Evolutionary conservation across 2,113 vertebrate genomes (phyloP), one percentile per base, ranked within the genome.

Genomic region (Seriola aureovittata): DNA sequence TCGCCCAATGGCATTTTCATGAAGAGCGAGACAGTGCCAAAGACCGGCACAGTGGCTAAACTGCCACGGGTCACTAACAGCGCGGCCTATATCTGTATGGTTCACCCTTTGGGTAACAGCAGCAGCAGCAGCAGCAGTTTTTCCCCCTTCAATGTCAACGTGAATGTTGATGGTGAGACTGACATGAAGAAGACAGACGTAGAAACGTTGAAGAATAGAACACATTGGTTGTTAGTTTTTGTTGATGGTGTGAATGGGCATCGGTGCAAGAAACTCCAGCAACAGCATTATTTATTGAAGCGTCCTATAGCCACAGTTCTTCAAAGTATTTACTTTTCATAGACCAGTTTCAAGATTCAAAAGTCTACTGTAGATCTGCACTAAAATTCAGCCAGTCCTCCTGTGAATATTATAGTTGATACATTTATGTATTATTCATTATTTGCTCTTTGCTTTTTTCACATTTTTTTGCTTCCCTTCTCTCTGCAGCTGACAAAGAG

Each of bases 11-110:
- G 86, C 5, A 14, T 16, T 34, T 50, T 76, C 8, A 77, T 96
- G 69, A 91, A 70, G 59, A 92, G 75, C 0, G 87, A 92, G 69
- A 78, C 29, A 8, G 68, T 23, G 8, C 8, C 25, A 21, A 76
- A 68, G 1, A 11, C 8, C 2, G 85, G 84, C 59, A 85, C 66
- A 0, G 78, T 91, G 57, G 75, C 93, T 69, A 95, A 96, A 85
- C 82, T 95, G 66, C 94, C 95, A 5, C 81, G 23, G 48, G 44
- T 95, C 16, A 55, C 0, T 0, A 93, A 96, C 66, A 21, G 3
- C 0, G 95, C 95, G 29, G 8, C 34, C 62, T 96, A 95, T 54
- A 62, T 85, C 60, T 96, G 95, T 59, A 76, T 58, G 55, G 87
- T 95, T 57, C 55, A 73, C 66, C 77, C 84, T 0, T 16, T 3